Percentiles rank a stretch among this genome's conserved stretches.
These are phyloP conservation scores for Prunella himalayana DNA, from an alignment of 2,113 vertebrate genomes.

Conservation along the genomic window DNA sequence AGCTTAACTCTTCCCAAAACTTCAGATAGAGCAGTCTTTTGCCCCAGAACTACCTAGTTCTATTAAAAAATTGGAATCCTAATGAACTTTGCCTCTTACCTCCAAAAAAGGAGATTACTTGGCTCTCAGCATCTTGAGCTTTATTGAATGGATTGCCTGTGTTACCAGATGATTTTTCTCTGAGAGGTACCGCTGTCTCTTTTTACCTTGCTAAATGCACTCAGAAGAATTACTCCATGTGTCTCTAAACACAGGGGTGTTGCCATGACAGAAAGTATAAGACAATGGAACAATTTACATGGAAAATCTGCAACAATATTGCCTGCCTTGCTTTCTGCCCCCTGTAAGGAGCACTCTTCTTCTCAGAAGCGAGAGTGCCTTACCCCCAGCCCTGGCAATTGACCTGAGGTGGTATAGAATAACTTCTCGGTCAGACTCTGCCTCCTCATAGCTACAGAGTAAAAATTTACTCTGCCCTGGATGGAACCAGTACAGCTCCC, in stretches of 20 bases:
- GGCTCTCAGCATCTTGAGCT: not conserved
- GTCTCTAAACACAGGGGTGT: not conserved
- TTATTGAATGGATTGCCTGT: not conserved
- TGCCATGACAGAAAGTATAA: not conserved
- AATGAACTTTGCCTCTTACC: not conserved
- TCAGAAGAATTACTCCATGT: not conserved
- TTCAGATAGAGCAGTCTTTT: not conserved
- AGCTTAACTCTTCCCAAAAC: not conserved
- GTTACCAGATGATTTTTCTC: not conserved
- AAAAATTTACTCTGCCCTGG: not conserved
- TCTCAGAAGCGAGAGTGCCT: rapidly evolving
- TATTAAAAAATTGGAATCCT: not conserved
- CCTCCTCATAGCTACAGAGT: not conserved
- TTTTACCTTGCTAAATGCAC: not conserved
- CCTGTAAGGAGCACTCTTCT: no score
- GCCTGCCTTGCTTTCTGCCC: not conserved
- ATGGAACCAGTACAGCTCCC: not conserved
- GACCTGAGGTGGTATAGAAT: not conserved
- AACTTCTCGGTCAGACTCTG: not conserved
- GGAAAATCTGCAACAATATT: not conserved
- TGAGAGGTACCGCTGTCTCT: not conserved
- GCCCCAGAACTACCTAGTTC: not conserved
- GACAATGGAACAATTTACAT: not conserved
- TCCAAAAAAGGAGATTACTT: not conserved
- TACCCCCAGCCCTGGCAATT: rapidly evolving